Percentiles rank a stretch among this genome's conserved stretches.
These are phyloP conservation scores for Eudyptes chrysolophus DNA, from an alignment of 2,113 vertebrate species.

Conservation along the genomic window DNA sequence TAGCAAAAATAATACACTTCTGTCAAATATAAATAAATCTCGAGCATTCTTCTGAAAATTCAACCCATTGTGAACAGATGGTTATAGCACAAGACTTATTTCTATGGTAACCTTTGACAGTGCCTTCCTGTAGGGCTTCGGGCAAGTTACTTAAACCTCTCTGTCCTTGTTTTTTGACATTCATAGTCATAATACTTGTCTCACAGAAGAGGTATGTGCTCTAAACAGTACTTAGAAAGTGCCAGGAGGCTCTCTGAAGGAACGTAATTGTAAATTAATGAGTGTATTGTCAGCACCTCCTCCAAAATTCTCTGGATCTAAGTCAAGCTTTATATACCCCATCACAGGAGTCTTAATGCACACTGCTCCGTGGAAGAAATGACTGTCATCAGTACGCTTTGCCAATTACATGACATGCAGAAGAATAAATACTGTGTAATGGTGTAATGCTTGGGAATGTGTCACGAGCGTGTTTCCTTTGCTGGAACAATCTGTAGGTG, in stretches of 20 bases:
- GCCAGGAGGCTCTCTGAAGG: slow-evolving; percentile 28
- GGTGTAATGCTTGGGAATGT: background rate
- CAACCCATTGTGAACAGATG: background rate
- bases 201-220: slow-evolving; percentile 14
- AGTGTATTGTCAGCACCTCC: slow-evolving; percentile 45
- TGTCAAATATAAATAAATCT: background rate
- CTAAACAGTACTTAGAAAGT: slow-evolving; percentile 16
- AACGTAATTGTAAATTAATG: slow-evolving; percentile 18
- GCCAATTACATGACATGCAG: background rate
- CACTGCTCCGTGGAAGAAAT: background rate
- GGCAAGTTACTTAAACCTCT: background rate
- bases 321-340: slow-evolving; percentile 13
- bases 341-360: background rate
- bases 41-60: background rate
- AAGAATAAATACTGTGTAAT: background rate
- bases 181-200: background rate
- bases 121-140: background rate
- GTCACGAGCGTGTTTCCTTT: background rate
- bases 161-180: slow-evolving; percentile 14
- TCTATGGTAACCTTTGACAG: background rate
- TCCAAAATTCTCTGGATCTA: slow-evolving; percentile 19
- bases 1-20: background rate
- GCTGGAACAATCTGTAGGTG: slow-evolving; percentile 40
- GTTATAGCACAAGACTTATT: background rate
- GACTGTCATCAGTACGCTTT: background rate